These are phyloP conservation scores for Anneissia japonica DNA, from an alignment of 35 echinoderm and acorn worm genomes.

Conservation along the genomic window DNA sequence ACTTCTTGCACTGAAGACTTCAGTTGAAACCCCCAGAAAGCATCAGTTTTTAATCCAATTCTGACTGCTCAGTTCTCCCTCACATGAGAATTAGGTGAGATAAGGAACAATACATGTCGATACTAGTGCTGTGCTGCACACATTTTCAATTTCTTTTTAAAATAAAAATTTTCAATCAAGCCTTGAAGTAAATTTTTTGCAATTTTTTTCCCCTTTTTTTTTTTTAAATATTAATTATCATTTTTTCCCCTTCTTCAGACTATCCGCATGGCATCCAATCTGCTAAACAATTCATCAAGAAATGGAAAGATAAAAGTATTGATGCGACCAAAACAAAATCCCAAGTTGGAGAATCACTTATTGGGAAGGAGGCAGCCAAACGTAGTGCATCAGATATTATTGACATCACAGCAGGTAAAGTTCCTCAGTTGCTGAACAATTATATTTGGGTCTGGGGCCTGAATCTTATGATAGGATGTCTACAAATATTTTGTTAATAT, in stretches of 20 bases:
- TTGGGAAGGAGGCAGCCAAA: neutral
- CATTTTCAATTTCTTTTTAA: no score
- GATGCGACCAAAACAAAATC: conserved; percentile 13
- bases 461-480: no score
- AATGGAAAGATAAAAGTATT: conserved; percentile 44
- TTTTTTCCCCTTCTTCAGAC: neutral
- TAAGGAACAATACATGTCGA: no score
- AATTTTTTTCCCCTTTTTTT: neutral
- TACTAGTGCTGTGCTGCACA: no score
- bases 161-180: no score
- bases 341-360: neutral
- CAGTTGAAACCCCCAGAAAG: no score
- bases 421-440: neutral
- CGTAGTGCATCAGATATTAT: neutral
- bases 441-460: neutral
- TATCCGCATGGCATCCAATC: conserved; percentile 45
- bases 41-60: no score
- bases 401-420: neutral
- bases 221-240: neutral
- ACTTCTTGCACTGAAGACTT: no score
- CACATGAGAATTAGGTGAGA: no score
- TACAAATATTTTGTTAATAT: no score
- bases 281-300: conserved; percentile 37
- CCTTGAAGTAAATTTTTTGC: no score
- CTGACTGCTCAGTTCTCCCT: no score